These are phyloP conservation scores for Rhopalosiphum nymphaeae DNA, from an alignment of 2,888 invertebrate genomes.

Conservation along the genomic window DNA sequence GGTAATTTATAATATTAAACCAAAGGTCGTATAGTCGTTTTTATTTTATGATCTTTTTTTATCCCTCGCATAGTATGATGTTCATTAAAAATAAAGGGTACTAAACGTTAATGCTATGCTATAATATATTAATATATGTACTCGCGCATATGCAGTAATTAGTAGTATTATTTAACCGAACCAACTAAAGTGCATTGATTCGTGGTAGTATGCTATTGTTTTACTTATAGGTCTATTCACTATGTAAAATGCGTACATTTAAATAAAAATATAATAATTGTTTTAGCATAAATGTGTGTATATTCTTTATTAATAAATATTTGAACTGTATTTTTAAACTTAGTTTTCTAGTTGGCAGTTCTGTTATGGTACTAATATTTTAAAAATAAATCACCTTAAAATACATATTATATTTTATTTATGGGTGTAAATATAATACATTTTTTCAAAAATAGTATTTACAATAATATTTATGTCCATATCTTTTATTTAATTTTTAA, in stretches of 20 bases:
- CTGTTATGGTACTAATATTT: not conserved
- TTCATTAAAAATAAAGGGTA: conserved; percentile 34
- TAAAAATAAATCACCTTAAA: not conserved
- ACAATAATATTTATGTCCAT: not conserved
- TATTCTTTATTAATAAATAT: not conserved
- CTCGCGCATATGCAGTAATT: too few species aligned
- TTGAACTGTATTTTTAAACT: not conserved
- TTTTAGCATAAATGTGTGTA: not conserved
- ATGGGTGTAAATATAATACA: not conserved
- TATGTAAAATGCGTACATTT: not conserved
- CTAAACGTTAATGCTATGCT: conserved; percentile 3
- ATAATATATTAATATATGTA: not conserved
- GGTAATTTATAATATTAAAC: not conserved
- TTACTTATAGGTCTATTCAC: not conserved
- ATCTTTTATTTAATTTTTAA: not conserved
- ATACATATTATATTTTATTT: not conserved
- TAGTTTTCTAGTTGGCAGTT: not conserved
- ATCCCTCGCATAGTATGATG: not conserved
- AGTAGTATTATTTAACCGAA: not conserved
- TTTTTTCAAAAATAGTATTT: not conserved
- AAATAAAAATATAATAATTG: not conserved
- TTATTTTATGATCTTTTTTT: conserved; percentile 10
- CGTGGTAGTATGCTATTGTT: not conserved
- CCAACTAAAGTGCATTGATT: not conserved
- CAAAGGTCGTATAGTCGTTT: not conserved